Evolutionary conservation across 64 coral and sea anemone species (phyloP), one percentile per base, ranked within the genome.

Genomic region (Catalaphyllia jardinei): DNA sequence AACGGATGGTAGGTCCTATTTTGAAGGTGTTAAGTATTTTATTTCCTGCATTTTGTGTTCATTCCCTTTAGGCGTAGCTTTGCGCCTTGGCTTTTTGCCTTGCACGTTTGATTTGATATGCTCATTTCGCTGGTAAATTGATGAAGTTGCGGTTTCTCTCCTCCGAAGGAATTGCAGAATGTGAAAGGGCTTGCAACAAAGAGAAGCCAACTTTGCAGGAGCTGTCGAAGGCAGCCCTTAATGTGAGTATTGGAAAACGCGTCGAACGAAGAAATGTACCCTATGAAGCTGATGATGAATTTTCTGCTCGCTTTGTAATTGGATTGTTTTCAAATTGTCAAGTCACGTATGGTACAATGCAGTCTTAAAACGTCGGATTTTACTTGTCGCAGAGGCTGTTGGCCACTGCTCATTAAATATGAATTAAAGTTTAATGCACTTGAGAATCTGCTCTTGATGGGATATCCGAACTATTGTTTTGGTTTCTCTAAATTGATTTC

Each of bases 371-470:
- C 20, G 83, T 30, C n/a, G 90, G 76, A 78, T 30, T 92, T 92
- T 92, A 92, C 90, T 79, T 92, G 90, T 92, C 90, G 50, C 51
- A 79, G 72, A 81, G 87, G 75, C 69, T 79, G 75, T 95, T 96
- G 81, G 72, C 74, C 84, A 86, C 86, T 84, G 93, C 90, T 96
- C 92, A 96, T 96, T 96, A 96, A 96, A 93, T 93, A 96, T 96
- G 94, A 93, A 89, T 96, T 96, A 96, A 96, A 96, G 87, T 93
- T 96, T 96, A 96, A 96, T 96, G 87, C 52, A 72, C 74, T 82
- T 73, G 72, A 74, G 87, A 89, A 89, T 93, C 50, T 67, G 81
- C 63, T 84, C 50, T 24, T 51, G 81, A 83, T 60, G 81, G 81
- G 62, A 84, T 69, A 84, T 84, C 81, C 81, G 35, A n/a, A 25